These are phyloP conservation scores for Entomyzon cyanotis DNA, from an alignment of 2,113 vertebrate species.

Conservation along the genomic window DNA sequence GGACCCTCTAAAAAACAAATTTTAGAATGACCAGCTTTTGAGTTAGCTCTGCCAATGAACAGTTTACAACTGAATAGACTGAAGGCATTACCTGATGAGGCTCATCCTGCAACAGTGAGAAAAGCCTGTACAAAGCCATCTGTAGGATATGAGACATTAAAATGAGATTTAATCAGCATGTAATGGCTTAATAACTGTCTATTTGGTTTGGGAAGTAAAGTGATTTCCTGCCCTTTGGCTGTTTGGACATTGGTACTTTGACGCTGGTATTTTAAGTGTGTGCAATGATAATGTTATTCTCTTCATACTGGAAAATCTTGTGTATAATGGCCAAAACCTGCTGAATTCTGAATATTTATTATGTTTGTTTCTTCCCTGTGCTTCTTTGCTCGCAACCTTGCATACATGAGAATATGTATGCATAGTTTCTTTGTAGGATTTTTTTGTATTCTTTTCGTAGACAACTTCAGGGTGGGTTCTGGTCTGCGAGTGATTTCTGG, in stretches of 20 bases:
- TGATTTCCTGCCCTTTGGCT: not conserved
- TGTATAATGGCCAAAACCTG: not conserved
- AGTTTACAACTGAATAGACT: not conserved
- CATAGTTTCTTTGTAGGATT: not conserved
- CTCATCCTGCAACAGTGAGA: not conserved
- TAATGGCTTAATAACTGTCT: not conserved
- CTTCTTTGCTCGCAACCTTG: not conserved
- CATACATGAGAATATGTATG: not conserved
- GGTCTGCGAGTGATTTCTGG: not conserved
- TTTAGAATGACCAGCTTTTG: not conserved
- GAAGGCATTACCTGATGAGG: not conserved
- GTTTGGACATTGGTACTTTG: not conserved
- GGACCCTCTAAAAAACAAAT: not conserved
- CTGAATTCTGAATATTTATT: not conserved
- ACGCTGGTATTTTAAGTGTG: not conserved
- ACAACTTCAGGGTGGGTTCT: not conserved
- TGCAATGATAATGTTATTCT: not conserved
- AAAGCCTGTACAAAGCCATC: not conserved
- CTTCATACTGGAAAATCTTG: not conserved
- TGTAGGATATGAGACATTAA: not conserved
- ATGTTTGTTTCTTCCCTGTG: not conserved
- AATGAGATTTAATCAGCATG: not conserved
- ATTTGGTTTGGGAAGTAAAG: not conserved
- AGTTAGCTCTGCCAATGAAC: not conserved
- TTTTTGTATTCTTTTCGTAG: not conserved